Evolutionary conservation across 1,140 invertebrate species (phyloP), one percentile per base, ranked within the genome.

Genomic region (Hestina assimilis): DNA sequence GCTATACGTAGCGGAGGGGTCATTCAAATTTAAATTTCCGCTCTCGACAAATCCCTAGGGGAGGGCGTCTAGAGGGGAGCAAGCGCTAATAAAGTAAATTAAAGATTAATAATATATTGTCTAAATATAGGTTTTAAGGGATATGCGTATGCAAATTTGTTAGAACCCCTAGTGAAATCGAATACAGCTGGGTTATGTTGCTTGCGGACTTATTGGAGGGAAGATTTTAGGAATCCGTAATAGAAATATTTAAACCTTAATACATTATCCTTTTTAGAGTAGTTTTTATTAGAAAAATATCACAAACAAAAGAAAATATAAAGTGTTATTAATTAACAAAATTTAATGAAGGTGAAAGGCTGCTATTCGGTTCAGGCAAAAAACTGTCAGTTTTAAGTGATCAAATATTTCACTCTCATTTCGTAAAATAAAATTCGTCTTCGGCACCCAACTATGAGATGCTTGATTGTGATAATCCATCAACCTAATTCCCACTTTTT

Each of bases 51-150:
- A 74, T 79, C 83, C 83, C 80, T 41, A 40, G 75, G 66, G 50
- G 56, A 66, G 62, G 73, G 73, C 66, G 70, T 63, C 58, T 67
- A 38, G 57, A 71, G 79, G 75, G 79, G 79, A 73, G 77, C 57
- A 63, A 64, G 64, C 66, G 81, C 77, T 86, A 87, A 87, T 87
- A 86, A 87, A 87, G 81, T 80, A 84, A 87, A 87, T 87, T 88
- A 88, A 85, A 88, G 79, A 88, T 88, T 88, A 88, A 88, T 86
- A 88, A 83, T 86, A 79, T 74, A 88, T 85, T 78, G 77, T 83
- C 78, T 78, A 79, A 82, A 82, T 84, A 84, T 82, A 81, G 73
- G 74, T 75, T 83, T 75, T 73, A 76, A 63, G 72, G 68, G 67
- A 79, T 81, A 72, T 62, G 54, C 53, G 69, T 79, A 82, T 85